A percentile compares a stretch with the other conserved stretches of the same genome.
Conservation (phyloP, 2,113 vertebrate genomes). For the Percina caprodes region DNA sequence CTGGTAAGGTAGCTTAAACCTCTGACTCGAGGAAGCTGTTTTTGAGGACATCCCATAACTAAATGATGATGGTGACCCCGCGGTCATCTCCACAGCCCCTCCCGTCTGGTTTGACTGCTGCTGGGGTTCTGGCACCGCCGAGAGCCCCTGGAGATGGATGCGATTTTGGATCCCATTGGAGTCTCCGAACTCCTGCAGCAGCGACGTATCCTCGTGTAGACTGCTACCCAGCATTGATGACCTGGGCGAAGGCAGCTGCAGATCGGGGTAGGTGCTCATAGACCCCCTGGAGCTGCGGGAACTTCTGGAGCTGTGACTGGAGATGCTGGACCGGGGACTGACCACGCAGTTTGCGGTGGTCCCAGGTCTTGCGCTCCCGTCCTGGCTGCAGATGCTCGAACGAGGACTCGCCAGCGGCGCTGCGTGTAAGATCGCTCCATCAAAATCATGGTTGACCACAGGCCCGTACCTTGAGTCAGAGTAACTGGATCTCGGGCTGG, state of each 20-base stretch:
- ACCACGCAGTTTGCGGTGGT: slow-evolving; percentile 80
- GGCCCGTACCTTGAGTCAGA: slow-evolving; percentile 85
- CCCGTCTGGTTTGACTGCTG: slow-evolving; percentile 60
- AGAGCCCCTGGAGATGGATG: slow-evolving; percentile 82
- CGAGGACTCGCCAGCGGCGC: slow-evolving; percentile 85
- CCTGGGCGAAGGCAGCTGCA: slow-evolving; percentile 88
- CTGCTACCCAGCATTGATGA: slow-evolving; percentile 86
- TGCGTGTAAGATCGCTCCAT: slow-evolving; percentile 74
- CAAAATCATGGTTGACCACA: slow-evolving; percentile 78
- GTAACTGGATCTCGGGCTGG: slow-evolving; percentile 88
- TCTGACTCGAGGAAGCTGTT: slow-evolving; percentile 79
- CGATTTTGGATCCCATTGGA: slow-evolving; percentile 79
- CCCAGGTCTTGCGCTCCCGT: slow-evolving; percentile 80
- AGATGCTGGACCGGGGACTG: slow-evolving; percentile 93
- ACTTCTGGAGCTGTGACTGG: slow-evolving; percentile 91
- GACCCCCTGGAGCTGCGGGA: slow-evolving; percentile 91
- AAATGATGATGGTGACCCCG: slow-evolving; percentile 74
- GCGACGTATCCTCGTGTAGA: slow-evolving; percentile 81
- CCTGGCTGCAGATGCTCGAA: slow-evolving; percentile 91
- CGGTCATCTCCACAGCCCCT: slow-evolving; percentile 64
- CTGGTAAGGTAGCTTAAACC: slow-evolving; percentile 91
- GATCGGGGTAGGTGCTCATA: slow-evolving; percentile 90
- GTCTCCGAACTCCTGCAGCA: slow-evolving; percentile 84
- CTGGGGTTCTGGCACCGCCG: slow-evolving; percentile 79
- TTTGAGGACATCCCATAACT: slow-evolving; percentile 80